Base-by-base conservation (phyloP, 2,113 vertebrate genomes). In the Casuarius casuarius region DNA sequence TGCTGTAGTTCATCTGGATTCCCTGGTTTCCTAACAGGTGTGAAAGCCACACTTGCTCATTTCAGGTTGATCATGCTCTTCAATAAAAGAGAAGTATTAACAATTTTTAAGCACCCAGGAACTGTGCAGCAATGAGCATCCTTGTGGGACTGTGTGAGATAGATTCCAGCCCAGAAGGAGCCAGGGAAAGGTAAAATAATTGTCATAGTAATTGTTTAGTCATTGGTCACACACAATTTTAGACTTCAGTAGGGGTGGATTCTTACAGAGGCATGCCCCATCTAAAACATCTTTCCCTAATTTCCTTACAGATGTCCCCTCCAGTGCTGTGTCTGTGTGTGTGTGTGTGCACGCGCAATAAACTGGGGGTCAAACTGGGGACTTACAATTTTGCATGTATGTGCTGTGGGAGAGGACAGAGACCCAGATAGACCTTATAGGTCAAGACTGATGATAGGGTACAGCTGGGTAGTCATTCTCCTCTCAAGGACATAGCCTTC, bases 61-160 rank as follows among this genome's bases (percentile, higher is more conserved):
- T 68, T 62, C 22, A 20, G 11, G 46, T 8, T 22, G 16, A 7
- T 29, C 8, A 28, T 58, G 31, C 26, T 70, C 56, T 33, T 31
- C 17, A 7, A 15, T 12, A 4, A 12, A 38, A 35, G 46, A 23
- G 61, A 51, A 7, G 2, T 7, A 11, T 7, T 61, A 26, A 4
- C 31, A 15, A 42, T 6, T 5, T n/a, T 40, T 38, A 5, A 35
- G 26, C 26, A 5, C 0, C 1, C 31, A 20, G 56, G 26, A 20
- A 7, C 16, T 1, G 0, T 48, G 48, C 5, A 8, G 40, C 29
- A 44, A 5, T 4, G 5, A 5, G 33, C 0, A 0, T 9, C 40
- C 3, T 0, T 31, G 28, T 52, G 35, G 21, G 20, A 13, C 22
- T 72, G 29, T 79, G 18, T 62, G 6, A 35, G n/a, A 68, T 29